Evolutionary conservation across 2,888 invertebrate genomes (phyloP), one percentile per base, ranked within the genome.

Genomic region (Yponomeuta evonymella): DNA sequence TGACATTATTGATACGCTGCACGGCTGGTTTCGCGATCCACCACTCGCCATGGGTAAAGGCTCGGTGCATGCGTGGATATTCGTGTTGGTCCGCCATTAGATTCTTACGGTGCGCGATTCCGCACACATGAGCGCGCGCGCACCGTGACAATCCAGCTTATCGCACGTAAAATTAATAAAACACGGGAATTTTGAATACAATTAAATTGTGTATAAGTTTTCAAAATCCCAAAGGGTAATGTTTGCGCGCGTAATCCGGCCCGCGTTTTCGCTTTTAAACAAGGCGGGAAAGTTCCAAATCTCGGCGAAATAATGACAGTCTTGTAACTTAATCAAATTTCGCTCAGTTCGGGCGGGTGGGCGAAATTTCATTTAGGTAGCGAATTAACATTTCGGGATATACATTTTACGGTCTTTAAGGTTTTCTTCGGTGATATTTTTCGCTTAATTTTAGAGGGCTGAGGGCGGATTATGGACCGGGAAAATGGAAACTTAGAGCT

Each of bases 321-420:
- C 81, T 81, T 85, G 83, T 84, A 85, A 84, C 84, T 86, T 90
- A 89, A 90, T 90, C 90, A 90, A 89, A 90, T 90, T 86, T 86
- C 81, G 82, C 84, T 85, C 84, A 84, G 81, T 82, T 85, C 77
- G 79, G 79, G 76, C 76, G 76, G 77, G 77, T 77, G 77, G 75
- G 79, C 76, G 76, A 79, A 84, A 85, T 88, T 90, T 89, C 83
- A 88, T 89, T 89, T 84, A 76, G 80, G 62, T 70, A 48, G 70
- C 79, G 79, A 87, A 88, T 88, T 88, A 89, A 87, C 86, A 83
- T 88, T 87, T 87, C 83, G 86, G 85, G 87, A 89, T 85, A 83
- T 81, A 80, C 83, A 83, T 85, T 87, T 86, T 82, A 86, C 81
- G 77, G 79, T 75, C 75, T 81, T 84, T 81, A 80, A 82, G 81